Base-by-base conservation (phyloP, 2,888 invertebrate species). In the Taphrorychus bicolor region DNA sequence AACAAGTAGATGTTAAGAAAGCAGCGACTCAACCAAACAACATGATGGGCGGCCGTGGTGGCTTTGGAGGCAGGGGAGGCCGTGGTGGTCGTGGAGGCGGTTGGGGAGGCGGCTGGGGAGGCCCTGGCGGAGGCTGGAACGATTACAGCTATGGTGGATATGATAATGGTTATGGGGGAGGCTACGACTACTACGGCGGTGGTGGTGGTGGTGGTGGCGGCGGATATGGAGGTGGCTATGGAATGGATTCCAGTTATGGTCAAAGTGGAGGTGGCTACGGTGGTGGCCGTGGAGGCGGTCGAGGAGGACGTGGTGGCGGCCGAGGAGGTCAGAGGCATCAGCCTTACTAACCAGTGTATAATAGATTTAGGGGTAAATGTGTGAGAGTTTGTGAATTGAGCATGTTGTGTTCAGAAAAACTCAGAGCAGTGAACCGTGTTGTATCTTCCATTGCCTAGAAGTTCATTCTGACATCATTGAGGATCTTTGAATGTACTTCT, bases 1-100 rank as follows among this genome's bases (percentile, higher is more conserved):
- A 71, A 24, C 66, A 71, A 53, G 71, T 71, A 5, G 71, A 71
- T 52, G 71, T 71, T 49, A 71, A 71, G 17, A 71, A 70, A 49
- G 71, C 71, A 1, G 71, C 71, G 16, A 67, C 71, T 17, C 71
- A 71, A 61, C 71, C 71, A 11, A 66, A 66, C 58, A 65, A 66
- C 56, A 62, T 66, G 62, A 66, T 68, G 62, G 62, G 61, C 4
- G 14, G 70, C 14, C 51, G 71, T n/a, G 68, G 68, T 23, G 49
- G 58, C 17, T 41, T 61, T 7, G 58, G 70, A 17, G 56, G 70
- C 17, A 19, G 68, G 7, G 66, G 70, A 17, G 49, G 70, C 7
- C 22, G 58, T 19, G 59, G 66, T 19, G 59, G 65, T 7, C 32
- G 59, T n/a, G 58, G 69, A 17, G 52, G 60, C 5, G 42, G 58